These are phyloP conservation scores for Chloebia gouldiae DNA, from an alignment of 2,113 vertebrate genomes.

Conservation along the genomic window DNA sequence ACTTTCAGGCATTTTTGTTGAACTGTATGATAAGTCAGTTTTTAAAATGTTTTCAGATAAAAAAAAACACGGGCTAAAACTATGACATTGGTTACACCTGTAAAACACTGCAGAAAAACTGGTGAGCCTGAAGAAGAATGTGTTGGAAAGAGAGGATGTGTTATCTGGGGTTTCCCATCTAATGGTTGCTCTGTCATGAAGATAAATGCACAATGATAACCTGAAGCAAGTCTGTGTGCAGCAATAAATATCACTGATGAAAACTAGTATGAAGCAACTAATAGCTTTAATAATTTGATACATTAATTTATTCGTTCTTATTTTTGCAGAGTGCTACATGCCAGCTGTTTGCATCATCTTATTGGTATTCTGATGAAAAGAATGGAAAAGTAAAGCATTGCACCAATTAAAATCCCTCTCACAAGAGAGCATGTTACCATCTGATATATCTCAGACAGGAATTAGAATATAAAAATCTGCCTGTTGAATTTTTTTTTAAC, in stretches of 20 bases:
- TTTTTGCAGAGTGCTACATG: neutral
- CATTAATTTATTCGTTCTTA: conserved; percentile 12
- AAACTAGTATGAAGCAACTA: neutral
- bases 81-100: neutral
- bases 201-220: neutral
- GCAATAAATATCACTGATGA: conserved; percentile 1
- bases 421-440: neutral
- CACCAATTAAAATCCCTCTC: neutral
- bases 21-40: neutral
- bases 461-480: neutral
- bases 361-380: neutral
- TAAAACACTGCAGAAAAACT: neutral
- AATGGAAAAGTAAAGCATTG: neutral
- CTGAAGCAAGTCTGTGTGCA: neutral
- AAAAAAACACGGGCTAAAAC: neutral
- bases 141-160: neutral
- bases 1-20: conserved; percentile 17
- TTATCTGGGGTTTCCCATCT: neutral
- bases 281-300: conserved; percentile 54
- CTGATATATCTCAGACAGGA: neutral
- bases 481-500: neutral
- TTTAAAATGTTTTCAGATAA: neutral
- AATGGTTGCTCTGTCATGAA: neutral
- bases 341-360: neutral
- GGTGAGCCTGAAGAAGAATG: neutral